Percentiles rank a stretch among this genome's conserved stretches.
Evolutionary conservation across 2,888 invertebrate genomes (phyloP).

Genomic region (Hydrotaea diabolus): DNA sequence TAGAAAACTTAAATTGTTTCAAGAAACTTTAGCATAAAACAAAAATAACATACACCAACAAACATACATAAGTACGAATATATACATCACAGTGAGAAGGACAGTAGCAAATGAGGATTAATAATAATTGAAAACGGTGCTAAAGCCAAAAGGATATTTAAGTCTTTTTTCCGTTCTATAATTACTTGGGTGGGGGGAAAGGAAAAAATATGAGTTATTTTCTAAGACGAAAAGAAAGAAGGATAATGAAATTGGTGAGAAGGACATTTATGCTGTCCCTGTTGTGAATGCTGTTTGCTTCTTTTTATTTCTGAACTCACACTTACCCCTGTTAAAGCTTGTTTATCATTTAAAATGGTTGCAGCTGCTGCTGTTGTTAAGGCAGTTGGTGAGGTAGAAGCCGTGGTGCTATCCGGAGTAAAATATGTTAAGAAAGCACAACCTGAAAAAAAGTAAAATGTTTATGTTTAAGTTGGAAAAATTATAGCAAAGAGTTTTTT

Average conservation of each 20-base stretch:
- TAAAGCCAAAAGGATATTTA: slow-evolving; percentile 45
- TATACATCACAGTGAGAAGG: slow-evolving; percentile 5
- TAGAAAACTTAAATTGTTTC: slow-evolving; percentile 12
- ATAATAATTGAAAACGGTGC: slow-evolving; percentile 35
- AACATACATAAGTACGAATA: not conserved
- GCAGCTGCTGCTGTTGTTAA: slow-evolving; percentile 84
- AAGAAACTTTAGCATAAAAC: slow-evolving; percentile 7
- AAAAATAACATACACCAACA: not conserved
- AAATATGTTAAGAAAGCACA: slow-evolving; percentile 99
- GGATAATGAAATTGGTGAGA: not conserved
- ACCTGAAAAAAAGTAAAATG: slow-evolving; percentile 84
- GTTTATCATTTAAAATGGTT: slow-evolving; percentile 93
- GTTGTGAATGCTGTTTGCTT: not conserved
- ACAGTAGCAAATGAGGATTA: not conserved
- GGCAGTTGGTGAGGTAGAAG: slow-evolving; percentile 76
- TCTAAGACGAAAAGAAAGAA: slow-evolving; percentile 36
- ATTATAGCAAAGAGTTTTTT: not conserved
- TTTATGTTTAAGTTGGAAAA: not conserved
- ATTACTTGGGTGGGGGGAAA: not conserved
- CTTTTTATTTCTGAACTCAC: slow-evolving; percentile 8
- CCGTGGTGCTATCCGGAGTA: slow-evolving; percentile 93
- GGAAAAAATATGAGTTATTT: slow-evolving; percentile 17
- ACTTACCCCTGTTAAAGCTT: slow-evolving; percentile 99
- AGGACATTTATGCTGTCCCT: slow-evolving; percentile 8
- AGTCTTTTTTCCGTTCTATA: slow-evolving; percentile 21